Conservation (phyloP, 2,113 vertebrate species). For the Acrocephalus kingi region DNA sequence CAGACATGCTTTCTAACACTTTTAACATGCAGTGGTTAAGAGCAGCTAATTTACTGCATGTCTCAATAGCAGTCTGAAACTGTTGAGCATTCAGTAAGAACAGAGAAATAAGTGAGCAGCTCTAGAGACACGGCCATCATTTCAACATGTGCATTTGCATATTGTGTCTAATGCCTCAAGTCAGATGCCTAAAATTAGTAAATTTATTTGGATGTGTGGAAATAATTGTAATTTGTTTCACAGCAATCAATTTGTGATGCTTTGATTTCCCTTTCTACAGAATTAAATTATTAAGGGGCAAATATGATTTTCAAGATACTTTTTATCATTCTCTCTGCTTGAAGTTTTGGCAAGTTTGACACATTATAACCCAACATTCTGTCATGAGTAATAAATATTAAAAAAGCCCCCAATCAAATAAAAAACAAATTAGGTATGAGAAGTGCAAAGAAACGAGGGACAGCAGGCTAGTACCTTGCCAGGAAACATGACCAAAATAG, state of each 20-base stretch:
- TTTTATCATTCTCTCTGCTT: constrained; percentile 33
- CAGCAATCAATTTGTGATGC: constrained; percentile 69
- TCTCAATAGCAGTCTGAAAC: not conserved
- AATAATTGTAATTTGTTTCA: constrained; percentile 72
- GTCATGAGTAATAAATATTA: constrained; percentile 23
- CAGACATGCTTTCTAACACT: constrained; percentile 37
- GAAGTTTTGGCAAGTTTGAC: constrained; percentile 57
- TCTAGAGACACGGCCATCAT: constrained; percentile 23
- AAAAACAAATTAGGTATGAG: constrained; percentile 5
- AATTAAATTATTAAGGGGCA: constrained; percentile 58
- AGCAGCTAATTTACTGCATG: constrained; percentile 56
- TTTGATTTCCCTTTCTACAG: constrained; percentile 63
- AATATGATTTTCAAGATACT: constrained; percentile 52
- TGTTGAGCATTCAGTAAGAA: not conserved
- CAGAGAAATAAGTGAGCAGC: constrained; percentile 27
- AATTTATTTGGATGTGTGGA: constrained; percentile 68
- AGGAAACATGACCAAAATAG: fast-evolving
- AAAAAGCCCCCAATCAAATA: not conserved
- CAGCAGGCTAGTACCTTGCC: not conserved
- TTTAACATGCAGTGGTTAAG: constrained; percentile 57
- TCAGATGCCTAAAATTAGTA: constrained; percentile 67
- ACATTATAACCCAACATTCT: not conserved
- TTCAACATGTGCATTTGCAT: constrained; percentile 56
- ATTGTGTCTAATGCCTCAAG: constrained; percentile 56
- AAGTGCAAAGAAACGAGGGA: not conserved